Percentiles rank a stretch among this genome's conserved stretches.
phyloP scores from a whole-genome alignment of 2,113 vertebrate species.

The Hymenochirus boettgeri region DNA sequence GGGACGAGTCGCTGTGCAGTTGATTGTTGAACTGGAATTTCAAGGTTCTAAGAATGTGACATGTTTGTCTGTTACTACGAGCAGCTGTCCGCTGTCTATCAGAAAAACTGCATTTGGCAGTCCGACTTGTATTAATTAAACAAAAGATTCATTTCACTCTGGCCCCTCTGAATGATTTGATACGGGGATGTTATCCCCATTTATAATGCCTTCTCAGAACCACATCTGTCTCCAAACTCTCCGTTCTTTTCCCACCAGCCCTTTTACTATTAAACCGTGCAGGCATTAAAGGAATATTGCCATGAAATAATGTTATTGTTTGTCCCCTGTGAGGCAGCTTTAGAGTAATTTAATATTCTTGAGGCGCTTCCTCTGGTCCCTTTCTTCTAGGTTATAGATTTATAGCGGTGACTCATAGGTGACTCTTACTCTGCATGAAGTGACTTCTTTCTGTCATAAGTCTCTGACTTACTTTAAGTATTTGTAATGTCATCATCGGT shows the following conservation, averaged over 20 bases:
- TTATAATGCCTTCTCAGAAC: constrained; percentile 35
- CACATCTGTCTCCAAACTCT: constrained; percentile 38
- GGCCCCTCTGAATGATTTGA: constrained; percentile 42
- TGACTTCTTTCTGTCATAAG: not conserved
- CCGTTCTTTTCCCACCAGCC: not conserved
- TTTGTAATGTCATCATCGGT: not conserved
- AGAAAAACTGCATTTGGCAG: constrained; percentile 51
- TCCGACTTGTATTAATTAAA: constrained; percentile 58
- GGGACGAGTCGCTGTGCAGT: constrained; percentile 49
- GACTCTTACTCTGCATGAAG: not conserved
- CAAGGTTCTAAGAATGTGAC: constrained; percentile 51
- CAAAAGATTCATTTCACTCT: constrained; percentile 57
- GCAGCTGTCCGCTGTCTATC: constrained; percentile 72
- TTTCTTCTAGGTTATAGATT: not conserved
- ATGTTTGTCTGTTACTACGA: constrained; percentile 59
- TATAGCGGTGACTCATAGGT: not conserved
- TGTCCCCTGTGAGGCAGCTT: not conserved
- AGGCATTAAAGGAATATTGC: not conserved
- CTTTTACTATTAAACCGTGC: not conserved
- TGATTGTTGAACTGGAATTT: constrained; percentile 58
- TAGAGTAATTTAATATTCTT: not conserved
- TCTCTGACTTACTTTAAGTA: too few relatives aligned
- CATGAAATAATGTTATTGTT: not conserved
- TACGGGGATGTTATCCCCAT: constrained; percentile 46
- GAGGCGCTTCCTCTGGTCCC: not conserved